Conservation (phyloP, 2,888 invertebrate genomes). For the Podotricha telesiphe region DNA sequence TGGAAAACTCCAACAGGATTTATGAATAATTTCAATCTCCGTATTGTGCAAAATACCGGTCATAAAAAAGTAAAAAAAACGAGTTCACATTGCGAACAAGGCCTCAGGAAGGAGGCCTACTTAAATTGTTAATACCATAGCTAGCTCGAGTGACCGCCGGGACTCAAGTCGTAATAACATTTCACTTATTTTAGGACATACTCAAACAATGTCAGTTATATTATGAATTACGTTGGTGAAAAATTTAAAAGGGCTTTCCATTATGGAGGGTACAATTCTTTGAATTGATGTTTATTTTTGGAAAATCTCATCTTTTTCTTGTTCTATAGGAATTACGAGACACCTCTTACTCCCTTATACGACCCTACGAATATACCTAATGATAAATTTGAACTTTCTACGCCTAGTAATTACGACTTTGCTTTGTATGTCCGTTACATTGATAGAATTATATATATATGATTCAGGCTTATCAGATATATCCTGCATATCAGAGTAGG, state of each 20-base stretch:
- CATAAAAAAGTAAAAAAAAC: background rate
- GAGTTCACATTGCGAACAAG: conserved; percentile 21
- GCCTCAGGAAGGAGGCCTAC: conserved; percentile 19
- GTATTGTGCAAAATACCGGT: background rate
- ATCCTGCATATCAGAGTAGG: no score
- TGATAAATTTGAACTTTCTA: no score
- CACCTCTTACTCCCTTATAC: no score
- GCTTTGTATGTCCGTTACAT: no score
- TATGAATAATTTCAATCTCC: conserved; percentile 9
- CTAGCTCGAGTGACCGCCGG: conserved; percentile 23
- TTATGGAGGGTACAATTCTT: background rate
- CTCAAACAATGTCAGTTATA: conserved; percentile 6
- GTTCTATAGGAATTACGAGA: no score
- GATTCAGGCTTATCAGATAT: no score
- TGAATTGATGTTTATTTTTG: background rate
- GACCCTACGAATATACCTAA: no score
- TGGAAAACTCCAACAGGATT: conserved; percentile 3
- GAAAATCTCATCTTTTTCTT: no score
- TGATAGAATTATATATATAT: no score
- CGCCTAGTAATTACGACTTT: no score
- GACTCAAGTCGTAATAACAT: conserved; percentile 22
- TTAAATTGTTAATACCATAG: conserved; percentile 30
- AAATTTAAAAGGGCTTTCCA: background rate
- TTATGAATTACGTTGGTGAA: background rate
- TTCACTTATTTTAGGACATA: conserved; percentile 1